These are phyloP conservation scores for Muscina levida DNA, from an alignment of 2,888 invertebrate species.

Conservation along the genomic window DNA sequence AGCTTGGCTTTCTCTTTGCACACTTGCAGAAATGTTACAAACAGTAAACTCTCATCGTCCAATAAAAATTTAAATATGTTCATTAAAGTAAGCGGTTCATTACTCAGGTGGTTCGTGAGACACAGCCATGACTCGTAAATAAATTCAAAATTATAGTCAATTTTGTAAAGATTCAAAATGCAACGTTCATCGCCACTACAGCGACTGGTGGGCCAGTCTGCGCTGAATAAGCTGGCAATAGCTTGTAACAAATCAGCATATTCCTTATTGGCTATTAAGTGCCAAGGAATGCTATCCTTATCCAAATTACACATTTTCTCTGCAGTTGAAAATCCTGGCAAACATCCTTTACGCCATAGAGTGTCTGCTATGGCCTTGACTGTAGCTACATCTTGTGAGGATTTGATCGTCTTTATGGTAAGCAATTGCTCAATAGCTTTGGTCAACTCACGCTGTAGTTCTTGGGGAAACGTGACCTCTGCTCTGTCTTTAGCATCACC, in stretches of 20 bases:
- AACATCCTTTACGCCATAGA: conserved; percentile 72
- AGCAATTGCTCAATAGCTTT: conserved; percentile 70
- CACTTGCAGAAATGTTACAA: conserved; percentile 72
- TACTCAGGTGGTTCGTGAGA: conserved; percentile 66
- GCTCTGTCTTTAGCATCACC: too few species aligned
- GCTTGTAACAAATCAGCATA: conserved; percentile 81
- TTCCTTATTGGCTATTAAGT: conserved; percentile 78
- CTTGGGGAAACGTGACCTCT: conserved; percentile 62
- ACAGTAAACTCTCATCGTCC: conserved; percentile 71
- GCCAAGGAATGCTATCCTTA: conserved; percentile 73
- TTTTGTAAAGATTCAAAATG: conserved; percentile 73
- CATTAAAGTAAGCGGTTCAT: conserved; percentile 64
- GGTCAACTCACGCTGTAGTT: conserved; percentile 67
- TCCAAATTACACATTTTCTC: conserved; percentile 84
- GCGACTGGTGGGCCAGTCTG: conserved; percentile 84
- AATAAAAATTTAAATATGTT: conserved; percentile 70
- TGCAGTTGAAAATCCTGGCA: conserved; percentile 82
- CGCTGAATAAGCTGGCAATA: conserved; percentile 81
- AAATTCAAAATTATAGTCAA: conserved; percentile 75
- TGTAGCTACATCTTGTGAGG: conserved; percentile 75
- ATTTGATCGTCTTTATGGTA: conserved; percentile 73
- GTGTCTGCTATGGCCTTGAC: conserved; percentile 74
- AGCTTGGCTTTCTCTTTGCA: conserved; percentile 68
- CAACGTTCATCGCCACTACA: conserved; percentile 54
- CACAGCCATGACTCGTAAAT: conserved; percentile 71